These are phyloP conservation scores for Drosophila lacicola DNA, from an alignment of 2,888 invertebrate species.

Conservation along the genomic window DNA sequence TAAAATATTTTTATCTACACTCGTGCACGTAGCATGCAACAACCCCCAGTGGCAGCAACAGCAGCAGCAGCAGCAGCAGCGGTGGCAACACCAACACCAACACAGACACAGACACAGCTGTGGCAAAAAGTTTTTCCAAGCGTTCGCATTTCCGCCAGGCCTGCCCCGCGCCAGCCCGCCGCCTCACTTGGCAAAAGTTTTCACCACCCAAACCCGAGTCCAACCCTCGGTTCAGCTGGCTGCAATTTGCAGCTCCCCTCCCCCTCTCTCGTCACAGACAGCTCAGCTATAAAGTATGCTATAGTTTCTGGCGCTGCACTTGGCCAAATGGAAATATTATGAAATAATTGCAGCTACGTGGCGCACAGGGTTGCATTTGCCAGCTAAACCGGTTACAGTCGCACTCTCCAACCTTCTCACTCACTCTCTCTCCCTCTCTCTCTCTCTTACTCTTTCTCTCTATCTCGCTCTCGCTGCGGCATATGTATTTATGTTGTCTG, in stretches of 20 bases:
- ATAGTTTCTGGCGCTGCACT: conserved; percentile 58
- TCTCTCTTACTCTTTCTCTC: neutral
- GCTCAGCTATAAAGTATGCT: conserved; percentile 54
- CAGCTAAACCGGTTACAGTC: conserved; percentile 18
- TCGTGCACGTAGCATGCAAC: conserved; percentile 76
- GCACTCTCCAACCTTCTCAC: neutral
- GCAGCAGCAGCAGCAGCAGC: conserved; percentile 4
- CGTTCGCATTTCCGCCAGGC: conserved; percentile 56
- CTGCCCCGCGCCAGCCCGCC: conserved; percentile 7
- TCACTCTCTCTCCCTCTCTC: neutral
- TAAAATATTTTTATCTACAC: conserved; percentile 79
- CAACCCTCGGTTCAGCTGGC: neutral
- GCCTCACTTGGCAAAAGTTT: conserved; percentile 46
- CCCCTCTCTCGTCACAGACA: neutral
- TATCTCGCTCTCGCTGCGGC: neutral
- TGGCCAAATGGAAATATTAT: conserved; percentile 59
- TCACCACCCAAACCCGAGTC: conserved; percentile 1
- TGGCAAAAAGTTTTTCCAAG: conserved; percentile 29
- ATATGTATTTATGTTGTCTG: conserved; percentile 43
- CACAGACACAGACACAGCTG: conserved; percentile 31
- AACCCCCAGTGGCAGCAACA: conserved; percentile 21
- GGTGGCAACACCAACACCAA: conserved; percentile 29
- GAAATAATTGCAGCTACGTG: conserved; percentile 72
- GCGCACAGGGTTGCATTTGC: conserved; percentile 56
- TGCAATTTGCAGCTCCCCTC: conserved; percentile 46